Base-by-base conservation (phyloP, 1,140 invertebrate species). In the Propsilocerus akamusi region DNA sequence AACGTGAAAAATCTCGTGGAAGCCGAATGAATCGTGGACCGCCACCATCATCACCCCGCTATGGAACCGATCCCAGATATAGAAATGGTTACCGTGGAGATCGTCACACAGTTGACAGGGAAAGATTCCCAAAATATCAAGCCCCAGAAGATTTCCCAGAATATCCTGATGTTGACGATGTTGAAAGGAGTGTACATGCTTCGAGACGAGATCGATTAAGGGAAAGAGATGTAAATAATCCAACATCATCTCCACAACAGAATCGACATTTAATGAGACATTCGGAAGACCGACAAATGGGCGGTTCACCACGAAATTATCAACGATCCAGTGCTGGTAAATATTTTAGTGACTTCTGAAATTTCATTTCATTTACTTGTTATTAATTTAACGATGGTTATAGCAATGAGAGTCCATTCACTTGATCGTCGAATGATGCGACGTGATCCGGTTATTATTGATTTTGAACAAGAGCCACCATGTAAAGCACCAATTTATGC, bases 401-500 rank as follows among this genome's bases (percentile, higher is more conserved):
- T 48, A 26, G 26, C 46, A 23, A 23, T 32, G 11, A 47, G 57
- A 10, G 61, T 63, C 5, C 65, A 64, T 50, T 65, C 63, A 5
- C 60, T 65, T 10, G 63, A 65, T 50, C 63, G 61, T 14, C 56
- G 63, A 7, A 53, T 58, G n/a, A 47, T 46, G 4, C 55, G 49
- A 17, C 56, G 59, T 1, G 54, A 53, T 4, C 56, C 60, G 23
- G 62, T 62, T 54, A 60, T 63, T 48, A 57, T 64, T 28, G 65
- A 66, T 22, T 26, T 56, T n/a, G 61, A 65, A 46, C 60, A 64
- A 26, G 61, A 62, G 24, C 56, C 59, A 37, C 57, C 68, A 46
- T 69, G 71, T 26, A 71, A 71, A 49, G 72, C 71, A 4, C 73
- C 79, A 1, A 76, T 83, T n/a, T 66, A 81, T 22, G 80, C 74